These are phyloP conservation scores for Ptilonorhynchus violaceus DNA, from an alignment of 2,113 vertebrate genomes.

Conservation along the genomic window DNA sequence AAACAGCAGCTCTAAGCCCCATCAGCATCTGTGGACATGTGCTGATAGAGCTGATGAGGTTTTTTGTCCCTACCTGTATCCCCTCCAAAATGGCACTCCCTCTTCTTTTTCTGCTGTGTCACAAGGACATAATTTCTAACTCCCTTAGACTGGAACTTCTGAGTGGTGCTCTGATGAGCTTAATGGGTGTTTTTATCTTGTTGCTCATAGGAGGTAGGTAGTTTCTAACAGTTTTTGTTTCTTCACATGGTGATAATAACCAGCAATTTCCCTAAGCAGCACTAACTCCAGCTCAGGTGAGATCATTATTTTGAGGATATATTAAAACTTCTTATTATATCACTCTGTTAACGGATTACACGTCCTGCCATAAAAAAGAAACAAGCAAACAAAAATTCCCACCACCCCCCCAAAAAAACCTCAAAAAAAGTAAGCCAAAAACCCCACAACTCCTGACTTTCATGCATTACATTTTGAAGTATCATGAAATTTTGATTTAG, in stretches of 20 bases:
- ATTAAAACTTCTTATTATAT: neutral
- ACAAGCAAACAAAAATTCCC: neutral
- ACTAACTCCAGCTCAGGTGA: neutral
- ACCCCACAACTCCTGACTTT: neutral
- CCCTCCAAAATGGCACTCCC: neutral
- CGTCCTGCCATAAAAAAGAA: neutral
- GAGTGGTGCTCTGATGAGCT: neutral
- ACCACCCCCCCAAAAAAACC: rapidly evolving
- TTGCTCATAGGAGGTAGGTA: neutral
- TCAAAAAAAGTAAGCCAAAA: neutral
- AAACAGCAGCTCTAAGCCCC: neutral
- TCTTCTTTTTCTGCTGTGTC: neutral
- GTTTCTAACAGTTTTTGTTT: neutral
- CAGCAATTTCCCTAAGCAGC: neutral
- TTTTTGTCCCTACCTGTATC: neutral
- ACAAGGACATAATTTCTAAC: neutral
- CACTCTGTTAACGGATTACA: neutral
- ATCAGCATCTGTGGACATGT: neutral
- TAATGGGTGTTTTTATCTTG: neutral
- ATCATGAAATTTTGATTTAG: neutral
- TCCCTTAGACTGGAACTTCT: neutral
- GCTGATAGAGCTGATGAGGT: neutral
- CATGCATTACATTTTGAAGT: neutral
- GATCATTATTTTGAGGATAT: neutral
- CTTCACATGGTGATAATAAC: neutral